These are phyloP conservation scores for Heterodera filipjevi DNA, from an alignment of 2,888 invertebrate genomes.

Conservation along the genomic window DNA sequence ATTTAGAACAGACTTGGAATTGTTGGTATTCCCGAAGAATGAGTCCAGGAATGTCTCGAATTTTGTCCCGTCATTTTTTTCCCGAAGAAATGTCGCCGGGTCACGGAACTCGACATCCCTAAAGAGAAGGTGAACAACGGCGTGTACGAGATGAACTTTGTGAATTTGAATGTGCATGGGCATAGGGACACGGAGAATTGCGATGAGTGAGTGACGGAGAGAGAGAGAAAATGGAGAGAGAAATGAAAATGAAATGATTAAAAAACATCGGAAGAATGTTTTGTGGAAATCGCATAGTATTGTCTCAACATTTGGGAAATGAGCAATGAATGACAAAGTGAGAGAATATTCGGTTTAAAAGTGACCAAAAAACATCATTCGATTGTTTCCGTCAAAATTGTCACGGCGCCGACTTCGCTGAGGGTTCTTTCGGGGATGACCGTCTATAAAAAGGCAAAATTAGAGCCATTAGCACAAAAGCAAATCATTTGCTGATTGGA, in stretches of 20 bases:
- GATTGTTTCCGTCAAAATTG: background rate
- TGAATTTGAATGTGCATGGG: constrained; percentile 41
- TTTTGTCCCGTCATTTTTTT: background rate
- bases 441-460: background rate
- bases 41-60: no score
- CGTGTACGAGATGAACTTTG: constrained; percentile 43
- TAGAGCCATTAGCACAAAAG: no score
- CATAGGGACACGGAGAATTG: constrained; percentile 40
- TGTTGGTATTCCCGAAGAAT: no score
- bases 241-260: no score
- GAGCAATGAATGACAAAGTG: background rate
- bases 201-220: constrained; percentile 28
- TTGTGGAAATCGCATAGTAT: no score
- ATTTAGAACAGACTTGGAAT: no score
- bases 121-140: constrained; percentile 34
- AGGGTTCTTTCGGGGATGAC: background rate
- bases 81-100: constrained; percentile 20
- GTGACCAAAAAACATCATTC: background rate
- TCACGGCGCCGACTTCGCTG: background rate
- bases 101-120: constrained; percentile 40
- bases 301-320: background rate
- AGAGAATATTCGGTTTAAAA: no score
- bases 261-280: no score
- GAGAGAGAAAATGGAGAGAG: no score
- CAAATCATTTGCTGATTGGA: no score